Conservation (phyloP, 2,797 vertebrate species). For the Somateria mollissima region DNA sequence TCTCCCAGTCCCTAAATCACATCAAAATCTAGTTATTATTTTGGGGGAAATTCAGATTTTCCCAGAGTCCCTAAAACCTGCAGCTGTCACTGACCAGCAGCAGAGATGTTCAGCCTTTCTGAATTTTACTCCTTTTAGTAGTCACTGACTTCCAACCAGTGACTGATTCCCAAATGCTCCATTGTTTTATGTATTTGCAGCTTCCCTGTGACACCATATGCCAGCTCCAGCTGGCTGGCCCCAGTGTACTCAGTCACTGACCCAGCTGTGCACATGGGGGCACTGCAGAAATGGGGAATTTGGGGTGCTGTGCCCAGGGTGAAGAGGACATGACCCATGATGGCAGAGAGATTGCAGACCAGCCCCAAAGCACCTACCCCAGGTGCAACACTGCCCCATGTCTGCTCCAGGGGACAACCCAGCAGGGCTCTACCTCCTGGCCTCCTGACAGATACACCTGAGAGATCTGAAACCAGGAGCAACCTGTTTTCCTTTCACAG, state of each 20-base stretch:
- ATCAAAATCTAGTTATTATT: neutral
- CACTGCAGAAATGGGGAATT: rapidly evolving
- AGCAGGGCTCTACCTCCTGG: neutral
- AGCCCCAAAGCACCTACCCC: neutral
- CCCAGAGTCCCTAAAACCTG: too few species aligned
- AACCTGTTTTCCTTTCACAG: neutral
- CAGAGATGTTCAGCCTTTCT: neutral
- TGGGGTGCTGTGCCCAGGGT: neutral
- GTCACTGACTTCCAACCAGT: neutral
- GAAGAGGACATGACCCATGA: neutral
- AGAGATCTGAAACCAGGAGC: neutral
- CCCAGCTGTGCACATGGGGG: neutral
- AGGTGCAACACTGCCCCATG: rapidly evolving
- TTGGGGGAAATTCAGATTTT: neutral
- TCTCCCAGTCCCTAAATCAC: neutral
- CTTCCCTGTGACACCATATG: neutral
- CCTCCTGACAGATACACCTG: rapidly evolving
- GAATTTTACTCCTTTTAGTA: neutral
- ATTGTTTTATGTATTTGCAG: neutral
- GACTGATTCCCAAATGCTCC: neutral
- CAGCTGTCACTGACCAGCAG: neutral
- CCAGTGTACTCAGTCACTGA: neutral
- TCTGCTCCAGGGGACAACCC: neutral
- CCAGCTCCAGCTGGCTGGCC: neutral
- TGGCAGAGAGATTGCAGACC: neutral